These are phyloP conservation scores for Diceros bicornis DNA, from an alignment of 2,797 vertebrate genomes.

Conservation along the genomic window DNA sequence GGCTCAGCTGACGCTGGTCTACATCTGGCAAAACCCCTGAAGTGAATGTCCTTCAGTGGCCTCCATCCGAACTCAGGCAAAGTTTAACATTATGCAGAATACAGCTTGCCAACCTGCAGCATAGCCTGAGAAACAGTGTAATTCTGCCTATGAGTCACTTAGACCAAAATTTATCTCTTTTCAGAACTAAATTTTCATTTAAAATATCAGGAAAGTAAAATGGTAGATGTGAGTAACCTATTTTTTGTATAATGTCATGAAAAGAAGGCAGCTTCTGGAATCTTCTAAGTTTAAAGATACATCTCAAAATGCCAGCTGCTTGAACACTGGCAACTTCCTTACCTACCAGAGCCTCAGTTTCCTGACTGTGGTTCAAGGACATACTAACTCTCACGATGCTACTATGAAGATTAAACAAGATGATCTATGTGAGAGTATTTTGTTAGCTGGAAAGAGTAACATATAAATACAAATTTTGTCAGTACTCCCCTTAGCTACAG, in stretches of 20 bases:
- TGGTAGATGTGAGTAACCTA: neutral
- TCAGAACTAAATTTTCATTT: conserved; percentile 42
- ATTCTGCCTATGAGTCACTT: neutral
- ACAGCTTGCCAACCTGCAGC: no score
- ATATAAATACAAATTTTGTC: conserved; percentile 82
- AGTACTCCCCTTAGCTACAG: conserved; percentile 57
- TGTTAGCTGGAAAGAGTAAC: conserved; percentile 8
- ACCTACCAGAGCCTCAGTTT: neutral
- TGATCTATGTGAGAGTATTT: conserved; percentile 69
- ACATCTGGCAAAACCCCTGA: neutral
- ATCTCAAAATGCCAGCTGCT: conserved; percentile 29
- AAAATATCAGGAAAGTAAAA: conserved; percentile 50
- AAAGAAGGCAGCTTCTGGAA: conserved; percentile 48
- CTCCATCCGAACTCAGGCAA: neutral
- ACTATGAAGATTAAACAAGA: neutral
- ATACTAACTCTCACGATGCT: neutral
- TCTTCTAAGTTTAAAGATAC: conserved; percentile 62
- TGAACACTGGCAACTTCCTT: conserved; percentile 6
- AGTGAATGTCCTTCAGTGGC: neutral
- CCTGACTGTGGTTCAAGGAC: neutral
- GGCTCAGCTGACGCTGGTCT: neutral
- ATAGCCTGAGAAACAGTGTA: neutral
- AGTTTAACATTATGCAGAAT: neutral
- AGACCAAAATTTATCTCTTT: neutral
- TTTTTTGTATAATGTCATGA: neutral